Evolutionary conservation across 2,113 vertebrate species (phyloP).

Genomic region (Ailuropoda melanoleuca): DNA sequence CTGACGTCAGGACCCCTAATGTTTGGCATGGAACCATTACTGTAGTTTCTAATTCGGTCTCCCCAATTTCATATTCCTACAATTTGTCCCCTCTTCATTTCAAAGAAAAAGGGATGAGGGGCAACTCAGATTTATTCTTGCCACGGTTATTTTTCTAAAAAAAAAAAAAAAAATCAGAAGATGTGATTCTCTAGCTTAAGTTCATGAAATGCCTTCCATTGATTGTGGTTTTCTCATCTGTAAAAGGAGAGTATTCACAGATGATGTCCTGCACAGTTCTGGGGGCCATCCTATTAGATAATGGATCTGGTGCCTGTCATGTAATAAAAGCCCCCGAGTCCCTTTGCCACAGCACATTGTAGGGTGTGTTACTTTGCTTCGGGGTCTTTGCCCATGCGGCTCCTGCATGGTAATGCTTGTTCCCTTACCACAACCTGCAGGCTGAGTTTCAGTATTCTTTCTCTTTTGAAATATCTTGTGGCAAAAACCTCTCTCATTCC

Average conservation of each 20-base stretch:
- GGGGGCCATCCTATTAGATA: not conserved
- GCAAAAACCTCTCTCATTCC: not conserved
- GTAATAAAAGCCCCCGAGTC: not conserved
- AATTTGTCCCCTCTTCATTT: not conserved
- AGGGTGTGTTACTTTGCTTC: not conserved
- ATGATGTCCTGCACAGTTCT: not conserved
- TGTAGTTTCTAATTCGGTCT: not conserved
- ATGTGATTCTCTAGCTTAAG: not conserved
- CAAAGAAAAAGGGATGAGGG: not conserved
- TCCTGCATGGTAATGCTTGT: too few species aligned
- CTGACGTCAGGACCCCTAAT: not conserved
- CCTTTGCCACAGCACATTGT: too few species aligned
- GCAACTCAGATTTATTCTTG: not conserved
- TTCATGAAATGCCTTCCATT: not conserved
- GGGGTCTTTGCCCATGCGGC: not conserved
- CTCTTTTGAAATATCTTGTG: not conserved
- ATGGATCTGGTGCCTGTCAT: not conserved
- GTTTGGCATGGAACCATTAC: not conserved
- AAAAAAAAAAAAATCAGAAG: not conserved
- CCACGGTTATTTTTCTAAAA: not conserved
- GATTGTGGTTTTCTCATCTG: not conserved
- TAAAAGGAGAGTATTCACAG: not conserved
- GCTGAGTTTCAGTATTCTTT: not conserved
- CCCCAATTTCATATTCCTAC: not conserved
- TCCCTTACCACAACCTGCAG: fast-evolving